Evolutionary conservation across 2,113 vertebrate species (phyloP).

Genomic region (Solenodon paradoxus): DNA sequence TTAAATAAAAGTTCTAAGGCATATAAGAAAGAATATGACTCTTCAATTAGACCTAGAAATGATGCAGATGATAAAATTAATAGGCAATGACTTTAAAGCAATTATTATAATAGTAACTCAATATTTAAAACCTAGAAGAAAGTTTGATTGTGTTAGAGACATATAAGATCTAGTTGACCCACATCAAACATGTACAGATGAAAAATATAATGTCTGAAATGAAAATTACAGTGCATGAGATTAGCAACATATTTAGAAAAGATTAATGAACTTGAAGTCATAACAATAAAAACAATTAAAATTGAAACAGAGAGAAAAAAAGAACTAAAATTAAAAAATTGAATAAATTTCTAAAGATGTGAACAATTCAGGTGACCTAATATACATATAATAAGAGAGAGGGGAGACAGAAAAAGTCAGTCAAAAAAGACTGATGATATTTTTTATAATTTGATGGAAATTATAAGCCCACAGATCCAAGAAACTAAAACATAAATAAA

Average conservation of each 20-base stretch:
- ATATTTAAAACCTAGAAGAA: neutral
- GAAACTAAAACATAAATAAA: neutral
- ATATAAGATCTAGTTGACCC: neutral
- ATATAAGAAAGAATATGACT: neutral
- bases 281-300: neutral
- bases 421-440: neutral
- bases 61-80: neutral
- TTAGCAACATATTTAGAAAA: neutral
- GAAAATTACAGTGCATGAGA: neutral
- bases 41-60: neutral
- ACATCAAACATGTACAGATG: neutral
- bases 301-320: neutral
- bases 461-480: neutral
- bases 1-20: neutral
- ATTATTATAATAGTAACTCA: neutral
- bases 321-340: neutral
- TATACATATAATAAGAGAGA: neutral
- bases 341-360: neutral
- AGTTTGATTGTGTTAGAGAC: neutral
- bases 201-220: neutral
- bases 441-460: neutral
- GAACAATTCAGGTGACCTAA: neutral
- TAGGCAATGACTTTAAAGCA: neutral
- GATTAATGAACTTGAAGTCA: neutral
- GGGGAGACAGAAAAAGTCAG: neutral